These are phyloP conservation scores for Periophthalmodon schlosseri DNA, from an alignment of 2,113 vertebrate species.

Conservation along the genomic window DNA sequence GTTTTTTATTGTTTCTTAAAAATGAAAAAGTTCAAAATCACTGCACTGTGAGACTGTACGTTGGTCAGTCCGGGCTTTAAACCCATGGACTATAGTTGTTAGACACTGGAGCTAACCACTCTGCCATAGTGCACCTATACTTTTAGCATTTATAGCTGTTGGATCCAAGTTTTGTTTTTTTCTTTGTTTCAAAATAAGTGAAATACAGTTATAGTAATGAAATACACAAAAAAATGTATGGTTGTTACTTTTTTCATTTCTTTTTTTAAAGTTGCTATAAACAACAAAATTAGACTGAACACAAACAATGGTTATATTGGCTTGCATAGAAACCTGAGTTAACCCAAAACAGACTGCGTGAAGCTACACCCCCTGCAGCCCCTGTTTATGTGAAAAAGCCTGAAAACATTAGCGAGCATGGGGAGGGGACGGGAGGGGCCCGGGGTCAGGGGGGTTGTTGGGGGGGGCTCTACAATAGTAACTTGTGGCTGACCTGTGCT, in stretches of 20 bases:
- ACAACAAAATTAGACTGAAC: not conserved
- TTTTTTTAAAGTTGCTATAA: not conserved
- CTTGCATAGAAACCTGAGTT: conserved; percentile 28
- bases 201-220: too few species aligned
- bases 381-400: conserved; percentile 55
- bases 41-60: too few species aligned
- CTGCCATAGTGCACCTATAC: too few species aligned
- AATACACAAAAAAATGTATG: too few species aligned
- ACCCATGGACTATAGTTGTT: too few species aligned
- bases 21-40: too few species aligned
- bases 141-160: too few species aligned
- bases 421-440: conserved; percentile 17
- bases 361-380: conserved; percentile 55
- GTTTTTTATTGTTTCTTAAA: not conserved
- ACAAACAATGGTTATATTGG: not conserved
- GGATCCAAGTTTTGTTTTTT: too few species aligned
- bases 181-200: too few species aligned
- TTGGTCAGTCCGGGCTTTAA: too few species aligned
- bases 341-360: conserved; percentile 66
- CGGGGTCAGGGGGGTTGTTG: conserved; percentile 3
- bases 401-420: conserved; percentile 38
- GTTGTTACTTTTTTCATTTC: too few species aligned
- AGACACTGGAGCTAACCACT: too few species aligned
- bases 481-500: conserved; percentile 41
- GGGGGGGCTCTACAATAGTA: conserved; percentile 21